These are phyloP conservation scores for Anthrax anthrax DNA, from an alignment of 2,888 invertebrate genomes.

Conservation along the genomic window DNA sequence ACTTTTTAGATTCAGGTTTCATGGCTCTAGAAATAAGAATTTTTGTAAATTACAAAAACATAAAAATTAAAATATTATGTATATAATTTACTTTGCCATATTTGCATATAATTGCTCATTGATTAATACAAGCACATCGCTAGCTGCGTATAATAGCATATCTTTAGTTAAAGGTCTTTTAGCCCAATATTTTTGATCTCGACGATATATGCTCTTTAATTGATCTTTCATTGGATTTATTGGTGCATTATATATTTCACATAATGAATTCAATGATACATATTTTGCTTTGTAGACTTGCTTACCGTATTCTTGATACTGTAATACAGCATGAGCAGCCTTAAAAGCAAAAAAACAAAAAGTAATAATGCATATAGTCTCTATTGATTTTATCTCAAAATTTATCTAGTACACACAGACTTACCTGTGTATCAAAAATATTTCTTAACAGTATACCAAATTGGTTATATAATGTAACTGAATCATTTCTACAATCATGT, in stretches of 20 bases:
- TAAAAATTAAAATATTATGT: not conserved
- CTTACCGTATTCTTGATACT: conserved; percentile 75
- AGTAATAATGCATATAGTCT: too few species aligned
- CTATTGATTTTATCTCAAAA: not conserved
- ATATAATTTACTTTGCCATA: conserved; percentile 40
- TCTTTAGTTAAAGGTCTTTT: conserved; percentile 75
- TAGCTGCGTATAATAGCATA: conserved; percentile 82
- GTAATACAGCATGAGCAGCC: conserved; percentile 82
- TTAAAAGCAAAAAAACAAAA: conserved; percentile 19
- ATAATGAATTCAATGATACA: conserved; percentile 79
- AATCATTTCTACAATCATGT: conserved; percentile 86
- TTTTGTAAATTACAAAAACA: not conserved
- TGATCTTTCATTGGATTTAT: conserved; percentile 86
- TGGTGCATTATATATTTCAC: conserved; percentile 76
- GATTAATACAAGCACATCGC: conserved; percentile 74
- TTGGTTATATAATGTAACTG: conserved; percentile 72
- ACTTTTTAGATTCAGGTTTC: conserved; percentile 50
- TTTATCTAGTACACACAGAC: conserved; percentile 5
- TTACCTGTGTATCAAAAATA: conserved; percentile 80
- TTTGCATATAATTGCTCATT: conserved; percentile 71
- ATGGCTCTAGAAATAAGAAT: conserved; percentile 43
- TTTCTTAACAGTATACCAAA: conserved; percentile 69
- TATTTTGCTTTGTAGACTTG: conserved; percentile 92
- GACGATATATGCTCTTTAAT: conserved; percentile 67
- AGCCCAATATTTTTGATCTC: conserved; percentile 81